These are phyloP conservation scores for Machimus atricapillus DNA, from an alignment of 2,888 invertebrate species.

Conservation along the genomic window DNA sequence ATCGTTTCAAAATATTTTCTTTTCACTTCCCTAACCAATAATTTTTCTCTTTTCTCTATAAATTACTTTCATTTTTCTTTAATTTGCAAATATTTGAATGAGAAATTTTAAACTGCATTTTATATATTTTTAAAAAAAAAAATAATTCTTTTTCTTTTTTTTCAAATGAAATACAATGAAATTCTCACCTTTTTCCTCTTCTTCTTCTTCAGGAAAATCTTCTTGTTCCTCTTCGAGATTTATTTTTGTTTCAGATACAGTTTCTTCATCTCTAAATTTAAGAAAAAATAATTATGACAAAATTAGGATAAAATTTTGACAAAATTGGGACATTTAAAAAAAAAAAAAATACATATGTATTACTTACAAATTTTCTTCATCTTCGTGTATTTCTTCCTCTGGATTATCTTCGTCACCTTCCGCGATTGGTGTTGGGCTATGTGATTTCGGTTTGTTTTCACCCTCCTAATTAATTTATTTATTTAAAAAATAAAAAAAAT, in stretches of 20 bases:
- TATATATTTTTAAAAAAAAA: neutral
- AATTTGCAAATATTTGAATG: neutral
- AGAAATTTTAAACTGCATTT: neutral
- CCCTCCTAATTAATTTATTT: conserved; percentile 56
- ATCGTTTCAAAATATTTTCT: neutral
- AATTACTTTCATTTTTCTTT: neutral
- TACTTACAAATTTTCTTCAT: conserved; percentile 71
- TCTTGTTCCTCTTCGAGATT: conserved; percentile 72
- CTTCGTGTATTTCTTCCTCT: conserved; percentile 70
- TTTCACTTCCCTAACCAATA: neutral
- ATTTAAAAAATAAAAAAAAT: too few relatives aligned
- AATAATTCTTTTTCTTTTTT: too few relatives aligned
- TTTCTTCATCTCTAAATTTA: conserved; percentile 71
- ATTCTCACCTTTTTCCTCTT: conserved; percentile 33
- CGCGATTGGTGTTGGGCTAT: conserved; percentile 68
- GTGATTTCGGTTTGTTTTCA: conserved; percentile 67
- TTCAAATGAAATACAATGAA: too few relatives aligned
- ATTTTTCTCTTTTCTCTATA: neutral
- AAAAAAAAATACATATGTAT: neutral
- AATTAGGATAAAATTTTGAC: too few relatives aligned
- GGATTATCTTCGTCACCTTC: conserved; percentile 68
- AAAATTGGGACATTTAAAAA: too few relatives aligned
- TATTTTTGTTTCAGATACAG: conserved; percentile 75
- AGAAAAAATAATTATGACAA: neutral
- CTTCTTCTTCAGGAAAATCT: conserved; percentile 64